phyloP scores from a whole-genome alignment of 2,113 vertebrate species.

The Ceyx melanurus region DNA sequence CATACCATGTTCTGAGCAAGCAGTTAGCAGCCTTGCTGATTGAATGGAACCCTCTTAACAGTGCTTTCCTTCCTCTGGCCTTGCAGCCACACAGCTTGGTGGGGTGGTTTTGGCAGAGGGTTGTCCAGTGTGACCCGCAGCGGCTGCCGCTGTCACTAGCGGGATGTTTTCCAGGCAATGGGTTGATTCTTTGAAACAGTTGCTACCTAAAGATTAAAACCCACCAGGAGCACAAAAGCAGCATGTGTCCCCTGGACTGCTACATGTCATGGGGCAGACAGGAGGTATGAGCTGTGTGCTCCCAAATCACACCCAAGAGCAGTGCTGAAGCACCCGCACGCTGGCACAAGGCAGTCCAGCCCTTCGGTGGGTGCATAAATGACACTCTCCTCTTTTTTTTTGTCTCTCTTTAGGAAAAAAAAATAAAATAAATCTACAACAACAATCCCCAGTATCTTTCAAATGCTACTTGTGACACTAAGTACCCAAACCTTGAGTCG shows the following conservation, averaged over 20 bases:
- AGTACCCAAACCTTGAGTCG: not conserved
- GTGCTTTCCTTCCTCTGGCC: not conserved
- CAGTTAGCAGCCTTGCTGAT: not conserved
- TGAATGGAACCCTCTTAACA: not conserved
- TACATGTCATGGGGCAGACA: not conserved
- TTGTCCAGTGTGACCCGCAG: not conserved
- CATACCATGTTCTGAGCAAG: not conserved
- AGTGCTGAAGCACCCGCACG: not conserved
- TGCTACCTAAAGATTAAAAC: slow-evolving; percentile 51
- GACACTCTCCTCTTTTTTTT: not conserved
- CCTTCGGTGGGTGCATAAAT: not conserved
- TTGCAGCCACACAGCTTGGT: not conserved
- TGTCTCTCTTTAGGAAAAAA: not conserved
- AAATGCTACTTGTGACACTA: not conserved
- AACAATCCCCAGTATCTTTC: not conserved
- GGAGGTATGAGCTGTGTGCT: not conserved
- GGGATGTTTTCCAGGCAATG: not conserved
- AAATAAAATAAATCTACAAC: not conserved
- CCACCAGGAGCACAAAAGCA: not conserved
- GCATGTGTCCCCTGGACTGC: not conserved
- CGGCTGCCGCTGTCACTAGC: slow-evolving; percentile 25
- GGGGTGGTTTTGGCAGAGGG: not conserved
- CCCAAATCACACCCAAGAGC: not conserved
- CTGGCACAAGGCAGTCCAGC: not conserved
- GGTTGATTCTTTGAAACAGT: slow-evolving; percentile 45